Conservation (phyloP, 2,113 vertebrate genomes). For the Sakesphorus luctuosus region DNA sequence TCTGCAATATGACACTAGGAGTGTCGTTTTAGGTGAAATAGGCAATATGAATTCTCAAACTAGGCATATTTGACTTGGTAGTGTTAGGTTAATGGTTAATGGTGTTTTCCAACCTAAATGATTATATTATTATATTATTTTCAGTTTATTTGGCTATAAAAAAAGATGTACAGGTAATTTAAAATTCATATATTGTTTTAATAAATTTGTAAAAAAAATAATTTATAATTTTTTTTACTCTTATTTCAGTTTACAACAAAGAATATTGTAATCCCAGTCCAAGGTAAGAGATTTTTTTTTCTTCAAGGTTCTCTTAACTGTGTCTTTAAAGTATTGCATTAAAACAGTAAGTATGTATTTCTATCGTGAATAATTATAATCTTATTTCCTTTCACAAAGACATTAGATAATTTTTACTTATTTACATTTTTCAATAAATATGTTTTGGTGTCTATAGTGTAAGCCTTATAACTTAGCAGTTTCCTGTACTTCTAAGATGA, state of each 20-base stretch:
- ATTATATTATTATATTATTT: background rate
- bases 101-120: background rate
- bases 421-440: background rate
- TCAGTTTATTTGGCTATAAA: background rate
- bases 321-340: background rate
- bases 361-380: background rate
- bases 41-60: background rate
- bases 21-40: background rate
- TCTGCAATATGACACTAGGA: background rate
- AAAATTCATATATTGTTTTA: background rate
- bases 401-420: background rate
- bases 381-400: background rate
- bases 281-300: conserved; percentile 79
- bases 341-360: background rate
- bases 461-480: background rate
- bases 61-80: background rate
- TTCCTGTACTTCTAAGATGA: background rate
- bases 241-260: conserved; percentile 79
- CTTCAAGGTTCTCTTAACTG: background rate
- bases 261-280: conserved; percentile 83
- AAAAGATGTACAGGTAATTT: background rate
- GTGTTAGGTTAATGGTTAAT: background rate
- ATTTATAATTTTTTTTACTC: conserved; percentile 15
- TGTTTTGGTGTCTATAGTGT: background rate
- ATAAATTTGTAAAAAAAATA: background rate